Base-by-base conservation (phyloP, 2,797 vertebrate genomes). In the Syngnathus acus region DNA sequence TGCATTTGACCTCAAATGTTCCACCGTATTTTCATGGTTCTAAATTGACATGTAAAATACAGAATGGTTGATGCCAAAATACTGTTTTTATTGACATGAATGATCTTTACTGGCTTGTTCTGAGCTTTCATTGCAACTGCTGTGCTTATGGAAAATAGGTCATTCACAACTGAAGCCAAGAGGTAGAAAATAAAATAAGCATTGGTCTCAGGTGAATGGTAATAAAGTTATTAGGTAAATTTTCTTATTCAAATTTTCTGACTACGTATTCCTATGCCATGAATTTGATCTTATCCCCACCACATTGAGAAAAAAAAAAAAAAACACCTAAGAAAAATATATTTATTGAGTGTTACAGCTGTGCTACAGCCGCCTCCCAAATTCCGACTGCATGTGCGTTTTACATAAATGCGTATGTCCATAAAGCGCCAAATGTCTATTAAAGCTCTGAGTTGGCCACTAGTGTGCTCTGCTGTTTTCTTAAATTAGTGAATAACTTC, bases 261-360 rank as follows among this genome's bases (percentile, higher is more conserved):
- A 72, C 70, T 69, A 32, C 32, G 32, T 32, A 66, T 74, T 79
- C 66, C 63, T 72, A 45, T 40, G 38, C 62, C 43, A 62, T 66
- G 65, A 72, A 78, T 57, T 68, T 78, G 55, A 74, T 76, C 23
- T 60, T 71, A 40, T 76, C 66, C 67, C 67, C 9, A 19, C 59
- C 50, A 70, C 70, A 69, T 76, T 78, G 42, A 73, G 77, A 75
- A 80, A 9, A 82, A 75, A 1, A 26, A 7, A 84, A 66, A 68
- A 58, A 69, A 65, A 75, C 66, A 39, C 14, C 11, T 69, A 72
- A 67, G 70, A 75, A 45, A 17, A 80, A 68, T 43, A 45, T 32
- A 68, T 73, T 69, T 47, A 61, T 70, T 9, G 50, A 67, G 62
- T 67, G 61, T 61, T 61, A 70, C 69, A 72, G 75, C 75, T 78